Percentiles rank a stretch among this genome's conserved stretches.
Evolutionary conservation across 2,113 vertebrate genomes (phyloP).

Genomic region (Isurus oxyrinchus): DNA sequence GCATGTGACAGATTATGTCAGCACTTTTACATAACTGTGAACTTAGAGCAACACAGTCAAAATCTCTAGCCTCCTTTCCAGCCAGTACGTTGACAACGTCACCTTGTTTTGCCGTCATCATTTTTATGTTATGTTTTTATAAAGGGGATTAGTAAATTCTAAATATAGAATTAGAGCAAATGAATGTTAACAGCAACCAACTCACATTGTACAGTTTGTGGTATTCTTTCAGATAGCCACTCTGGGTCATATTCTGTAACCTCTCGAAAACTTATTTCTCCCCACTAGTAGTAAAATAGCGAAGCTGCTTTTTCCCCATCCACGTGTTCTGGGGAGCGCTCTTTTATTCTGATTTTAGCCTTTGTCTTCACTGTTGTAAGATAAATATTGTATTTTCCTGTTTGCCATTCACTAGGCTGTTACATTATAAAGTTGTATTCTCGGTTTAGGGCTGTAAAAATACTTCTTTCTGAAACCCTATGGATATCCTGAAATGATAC

Average conservation of each 20-base stretch:
- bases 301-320: neutral
- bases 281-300: neutral
- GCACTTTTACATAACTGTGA: constrained; percentile 28
- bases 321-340: neutral
- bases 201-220: neutral
- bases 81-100: neutral
- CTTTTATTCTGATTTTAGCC: neutral
- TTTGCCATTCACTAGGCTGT: neutral
- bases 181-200: neutral
- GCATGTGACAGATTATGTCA: constrained; percentile 33
- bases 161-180: constrained; percentile 9
- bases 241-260: neutral
- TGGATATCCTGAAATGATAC: neutral
- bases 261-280: neutral
- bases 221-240: neutral
- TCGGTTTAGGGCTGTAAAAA: neutral
- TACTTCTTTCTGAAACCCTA: neutral
- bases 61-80: neutral
- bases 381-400: neutral
- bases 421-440: neutral
- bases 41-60: neutral
- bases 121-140: neutral
- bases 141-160: neutral
- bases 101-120: neutral
- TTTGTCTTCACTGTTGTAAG: neutral